phyloP scores from a whole-genome alignment of 2,797 vertebrate species.

The Sebastes nivosus region DNA sequence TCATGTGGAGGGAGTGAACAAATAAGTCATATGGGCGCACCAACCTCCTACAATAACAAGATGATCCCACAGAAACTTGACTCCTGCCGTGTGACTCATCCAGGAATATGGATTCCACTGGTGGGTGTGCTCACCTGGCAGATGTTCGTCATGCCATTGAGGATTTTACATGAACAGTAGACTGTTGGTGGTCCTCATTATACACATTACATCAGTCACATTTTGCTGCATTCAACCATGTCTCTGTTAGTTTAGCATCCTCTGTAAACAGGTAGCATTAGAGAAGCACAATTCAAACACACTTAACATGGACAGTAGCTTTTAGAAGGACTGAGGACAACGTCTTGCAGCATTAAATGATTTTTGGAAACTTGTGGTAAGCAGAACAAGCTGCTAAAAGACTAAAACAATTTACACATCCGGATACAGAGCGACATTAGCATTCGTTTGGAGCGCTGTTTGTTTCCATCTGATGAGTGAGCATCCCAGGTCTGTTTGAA shows the following conservation, averaged over 20 bases:
- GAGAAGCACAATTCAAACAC: neutral
- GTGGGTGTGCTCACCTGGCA: neutral
- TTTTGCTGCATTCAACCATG: neutral
- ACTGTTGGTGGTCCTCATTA: neutral
- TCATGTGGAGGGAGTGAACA: conserved; percentile 13
- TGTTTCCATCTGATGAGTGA: neutral
- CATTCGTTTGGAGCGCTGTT: neutral
- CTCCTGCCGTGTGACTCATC: conserved; percentile 45
- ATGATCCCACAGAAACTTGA: conserved; percentile 48
- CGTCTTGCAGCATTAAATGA: neutral
- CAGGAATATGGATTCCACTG: conserved; percentile 15
- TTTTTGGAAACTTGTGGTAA: neutral
- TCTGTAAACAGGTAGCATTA: neutral
- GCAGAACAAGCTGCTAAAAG: neutral
- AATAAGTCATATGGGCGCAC: conserved; percentile 6
- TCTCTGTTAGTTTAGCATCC: neutral
- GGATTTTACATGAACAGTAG: neutral
- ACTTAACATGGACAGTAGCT: neutral
- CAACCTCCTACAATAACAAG: neutral
- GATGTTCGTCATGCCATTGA: neutral
- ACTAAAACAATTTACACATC: neutral
- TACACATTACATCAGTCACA: neutral
- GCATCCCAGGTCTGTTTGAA: neutral
- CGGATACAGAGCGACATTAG: neutral
- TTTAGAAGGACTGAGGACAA: neutral